Percentiles rank a stretch among this genome's conserved stretches.
Evolutionary conservation across 2,888 invertebrate genomes (phyloP).

Genomic region (Caenorhabditis sp.): DNA sequence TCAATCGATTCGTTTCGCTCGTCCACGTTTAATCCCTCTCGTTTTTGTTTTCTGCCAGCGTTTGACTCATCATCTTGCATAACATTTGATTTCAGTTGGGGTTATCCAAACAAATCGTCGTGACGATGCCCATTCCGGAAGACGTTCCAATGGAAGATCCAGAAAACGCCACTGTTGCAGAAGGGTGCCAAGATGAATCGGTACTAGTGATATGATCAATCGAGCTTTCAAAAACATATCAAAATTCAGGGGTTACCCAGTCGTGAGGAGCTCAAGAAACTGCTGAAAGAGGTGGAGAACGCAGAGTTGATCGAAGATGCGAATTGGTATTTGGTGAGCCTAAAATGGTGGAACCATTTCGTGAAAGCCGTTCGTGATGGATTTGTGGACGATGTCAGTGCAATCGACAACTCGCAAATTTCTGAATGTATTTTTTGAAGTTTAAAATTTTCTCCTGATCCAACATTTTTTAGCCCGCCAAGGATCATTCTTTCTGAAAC

Average conservation of each 20-base stretch:
- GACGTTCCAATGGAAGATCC: constrained; percentile 60
- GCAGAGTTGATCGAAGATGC: constrained; percentile 55
- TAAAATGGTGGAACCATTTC: constrained; percentile 75
- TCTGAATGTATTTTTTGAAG: constrained; percentile 44
- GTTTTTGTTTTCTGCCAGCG: too few species aligned
- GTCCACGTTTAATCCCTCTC: too few species aligned
- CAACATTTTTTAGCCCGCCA: constrained; percentile 32
- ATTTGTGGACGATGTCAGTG: constrained; percentile 64
- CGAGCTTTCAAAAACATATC: not conserved
- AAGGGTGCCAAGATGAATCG: constrained; percentile 18
- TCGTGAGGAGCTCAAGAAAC: constrained; percentile 43
- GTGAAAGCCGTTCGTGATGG: constrained; percentile 57
- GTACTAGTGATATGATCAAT: not conserved
- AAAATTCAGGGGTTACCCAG: not conserved
- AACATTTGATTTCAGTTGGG: constrained; percentile 42
- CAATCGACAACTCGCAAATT: constrained; percentile 71
- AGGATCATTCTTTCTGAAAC: constrained; percentile 59
- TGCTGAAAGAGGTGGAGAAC: constrained; percentile 61
- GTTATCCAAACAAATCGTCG: constrained; percentile 13
- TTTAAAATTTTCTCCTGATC: not conserved
- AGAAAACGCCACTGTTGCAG: constrained; percentile 4
- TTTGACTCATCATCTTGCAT: not conserved
- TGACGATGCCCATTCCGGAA: constrained; percentile 56
- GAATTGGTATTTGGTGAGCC: constrained; percentile 70
- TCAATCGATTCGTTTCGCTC: too few species aligned